Base-by-base conservation (phyloP, 92 coral and sea anemone species). In the Metridium senile region DNA sequence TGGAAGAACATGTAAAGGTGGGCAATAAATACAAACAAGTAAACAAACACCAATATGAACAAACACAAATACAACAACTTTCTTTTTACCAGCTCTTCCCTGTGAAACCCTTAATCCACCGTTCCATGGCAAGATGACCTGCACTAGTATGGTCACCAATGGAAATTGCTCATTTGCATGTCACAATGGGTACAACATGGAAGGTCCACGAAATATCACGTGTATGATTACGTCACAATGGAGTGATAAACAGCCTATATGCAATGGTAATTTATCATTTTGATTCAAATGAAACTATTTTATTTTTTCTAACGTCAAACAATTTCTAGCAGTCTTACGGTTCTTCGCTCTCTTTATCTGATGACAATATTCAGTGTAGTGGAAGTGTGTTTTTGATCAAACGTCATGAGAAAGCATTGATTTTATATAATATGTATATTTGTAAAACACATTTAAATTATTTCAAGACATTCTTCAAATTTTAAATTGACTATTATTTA, bases 131-230 rank as follows among this genome's bases (percentile, higher is more conserved):
- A 20, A 32, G 34, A 84, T 84, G 81, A 54, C 13, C n/a, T 84
- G 89, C 54, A 79, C 80, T 58, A 79, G 84, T 69, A 45, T 66
- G 54, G 75, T 75, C 10, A 78, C 89, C 25, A 72, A 68, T 58
- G 88, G 79, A 32, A 72, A 70, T 0, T 84, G 89, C 56, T 46
- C 70, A 61, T 78, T 84, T 66, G 3, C 76, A 29, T 84, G 89
- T 34, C 39, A 72, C 58, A 68, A 45, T 26, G 89, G 89, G 11
- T 84, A 78, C 68, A 70, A 79, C 23, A 43, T 78, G 59, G 43
- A 84, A 46, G 89, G 89, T 21, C 65, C 89, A n/a, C 34, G 54
- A 18, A 72, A 27, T 20, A 46, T 66, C 56, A 84, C 84, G 17
- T 84, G 89, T 72, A 65, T 66, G 39, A 58, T 63, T 22, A 53